Evolutionary conservation across 2,113 vertebrate genomes (phyloP).

Genomic region (Hystrix cristata): DNA sequence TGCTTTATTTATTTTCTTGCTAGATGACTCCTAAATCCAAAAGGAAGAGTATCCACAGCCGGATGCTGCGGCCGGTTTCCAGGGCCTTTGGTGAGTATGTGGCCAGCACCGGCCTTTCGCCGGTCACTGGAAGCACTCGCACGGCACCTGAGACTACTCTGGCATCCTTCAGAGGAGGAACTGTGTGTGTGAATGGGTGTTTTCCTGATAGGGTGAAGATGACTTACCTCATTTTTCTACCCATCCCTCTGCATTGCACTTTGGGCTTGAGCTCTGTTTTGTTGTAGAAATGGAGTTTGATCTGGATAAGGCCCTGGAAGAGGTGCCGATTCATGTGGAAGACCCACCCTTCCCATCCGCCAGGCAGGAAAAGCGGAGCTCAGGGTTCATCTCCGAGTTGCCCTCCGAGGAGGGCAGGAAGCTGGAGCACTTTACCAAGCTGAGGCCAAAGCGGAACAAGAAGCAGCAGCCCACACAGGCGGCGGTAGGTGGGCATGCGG

Average conservation of each 20-base stretch:
- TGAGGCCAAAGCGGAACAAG: slow-evolving; percentile 96
- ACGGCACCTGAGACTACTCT: neutral
- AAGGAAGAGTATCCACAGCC: slow-evolving; percentile 98
- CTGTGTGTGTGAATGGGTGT: no score
- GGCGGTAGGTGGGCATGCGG: slow-evolving; percentile 89
- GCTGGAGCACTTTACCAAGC: slow-evolving; percentile 97
- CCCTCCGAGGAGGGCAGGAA: slow-evolving; percentile 97
- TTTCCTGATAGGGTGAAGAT: neutral
- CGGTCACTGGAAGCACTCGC: neutral
- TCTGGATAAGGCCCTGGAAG: slow-evolving; percentile 97
- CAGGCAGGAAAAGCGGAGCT: slow-evolving; percentile 90
- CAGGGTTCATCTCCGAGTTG: slow-evolving; percentile 92
- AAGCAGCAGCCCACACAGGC: slow-evolving; percentile 95
- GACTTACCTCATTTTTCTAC: neutral
- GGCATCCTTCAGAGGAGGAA: neutral
- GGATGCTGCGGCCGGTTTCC: slow-evolving; percentile 98
- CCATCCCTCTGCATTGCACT: neutral
- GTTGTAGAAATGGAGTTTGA: slow-evolving; percentile 98
- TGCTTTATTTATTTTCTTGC: slow-evolving; percentile 73
- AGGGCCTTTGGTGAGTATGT: slow-evolving; percentile 93
- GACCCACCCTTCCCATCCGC: slow-evolving; percentile 88
- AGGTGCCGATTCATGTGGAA: slow-evolving; percentile 94
- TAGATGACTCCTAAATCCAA: slow-evolving; percentile 99
- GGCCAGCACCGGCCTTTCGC: neutral
- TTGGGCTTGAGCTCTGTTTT: slow-evolving; percentile 74